phyloP scores from a whole-genome alignment of 2,797 vertebrate species.

The Lepus oiostolus region DNA sequence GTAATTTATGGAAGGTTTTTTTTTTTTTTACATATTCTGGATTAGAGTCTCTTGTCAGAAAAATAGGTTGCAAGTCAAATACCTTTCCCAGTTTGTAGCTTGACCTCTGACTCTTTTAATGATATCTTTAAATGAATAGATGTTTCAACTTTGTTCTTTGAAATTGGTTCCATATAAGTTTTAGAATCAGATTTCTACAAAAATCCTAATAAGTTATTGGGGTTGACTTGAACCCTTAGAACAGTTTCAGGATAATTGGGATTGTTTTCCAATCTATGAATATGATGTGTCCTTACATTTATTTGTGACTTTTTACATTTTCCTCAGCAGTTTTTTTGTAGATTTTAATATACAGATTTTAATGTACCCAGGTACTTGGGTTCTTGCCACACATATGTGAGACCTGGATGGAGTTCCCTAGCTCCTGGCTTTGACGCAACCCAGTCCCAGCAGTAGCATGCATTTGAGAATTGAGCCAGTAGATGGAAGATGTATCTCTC shows the following conservation, averaged over 20 bases:
- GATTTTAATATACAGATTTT: neutral
- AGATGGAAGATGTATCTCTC: too few species aligned
- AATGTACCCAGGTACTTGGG: neutral
- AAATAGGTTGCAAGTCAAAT: neutral
- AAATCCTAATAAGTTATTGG: neutral
- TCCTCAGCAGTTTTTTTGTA: neutral
- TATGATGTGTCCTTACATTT: neutral
- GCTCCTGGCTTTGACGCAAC: too few species aligned
- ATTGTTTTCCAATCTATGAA: neutral
- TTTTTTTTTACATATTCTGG: neutral
- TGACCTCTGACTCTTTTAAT: neutral
- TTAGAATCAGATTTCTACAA: neutral
- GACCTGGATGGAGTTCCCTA: too few species aligned
- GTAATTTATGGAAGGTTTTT: conserved; percentile 1
- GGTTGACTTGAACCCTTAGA: neutral
- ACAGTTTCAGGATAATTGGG: neutral
- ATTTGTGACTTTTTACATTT: neutral
- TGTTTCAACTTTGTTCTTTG: conserved; percentile 20
- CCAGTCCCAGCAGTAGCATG: too few species aligned
- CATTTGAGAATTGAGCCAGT: too few species aligned
- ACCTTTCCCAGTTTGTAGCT: neutral
- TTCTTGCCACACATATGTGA: neutral
- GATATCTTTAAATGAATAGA: neutral
- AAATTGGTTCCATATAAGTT: neutral
- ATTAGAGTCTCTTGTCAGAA: neutral